phyloP scores from a whole-genome alignment of 2,113 vertebrate species.

The Colaptes auratus region DNA sequence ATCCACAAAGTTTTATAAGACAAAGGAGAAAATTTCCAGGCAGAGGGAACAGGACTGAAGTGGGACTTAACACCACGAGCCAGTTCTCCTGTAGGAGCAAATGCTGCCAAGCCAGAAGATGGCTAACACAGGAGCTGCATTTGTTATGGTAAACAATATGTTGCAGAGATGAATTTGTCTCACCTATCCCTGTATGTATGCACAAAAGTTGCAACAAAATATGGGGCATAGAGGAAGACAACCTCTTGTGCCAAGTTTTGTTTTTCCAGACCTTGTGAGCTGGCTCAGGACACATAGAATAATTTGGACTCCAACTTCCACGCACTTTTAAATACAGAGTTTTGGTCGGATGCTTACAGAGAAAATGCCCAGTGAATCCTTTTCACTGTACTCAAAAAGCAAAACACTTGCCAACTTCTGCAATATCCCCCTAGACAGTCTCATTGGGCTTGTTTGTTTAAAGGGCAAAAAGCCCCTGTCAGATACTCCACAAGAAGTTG shows the following conservation, averaged over 20 bases:
- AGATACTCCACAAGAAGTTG: not conserved
- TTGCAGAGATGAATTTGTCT: not conserved
- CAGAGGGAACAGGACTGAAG: not conserved
- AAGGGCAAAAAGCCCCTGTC: not conserved
- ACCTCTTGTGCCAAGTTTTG: not conserved
- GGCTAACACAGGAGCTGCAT: not conserved
- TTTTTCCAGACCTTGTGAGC: not conserved
- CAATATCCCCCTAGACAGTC: fast-evolving
- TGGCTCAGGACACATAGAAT: not conserved
- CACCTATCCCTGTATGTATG: fast-evolving
- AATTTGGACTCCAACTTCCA: not conserved
- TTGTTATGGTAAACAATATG: fast-evolving
- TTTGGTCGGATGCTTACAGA: not conserved
- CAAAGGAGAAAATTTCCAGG: not conserved
- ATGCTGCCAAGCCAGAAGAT: not conserved
- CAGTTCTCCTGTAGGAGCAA: not conserved
- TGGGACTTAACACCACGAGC: not conserved
- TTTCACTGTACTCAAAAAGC: not conserved
- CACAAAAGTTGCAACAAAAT: not conserved
- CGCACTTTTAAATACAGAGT: fast-evolving
- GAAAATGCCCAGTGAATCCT: not conserved
- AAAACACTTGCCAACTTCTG: not conserved
- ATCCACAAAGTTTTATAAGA: not conserved
- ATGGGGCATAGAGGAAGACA: fast-evolving
- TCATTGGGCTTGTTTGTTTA: fast-evolving